phyloP scores from a whole-genome alignment of 2,888 invertebrate genomes.

The Dynastes hyllus region DNA sequence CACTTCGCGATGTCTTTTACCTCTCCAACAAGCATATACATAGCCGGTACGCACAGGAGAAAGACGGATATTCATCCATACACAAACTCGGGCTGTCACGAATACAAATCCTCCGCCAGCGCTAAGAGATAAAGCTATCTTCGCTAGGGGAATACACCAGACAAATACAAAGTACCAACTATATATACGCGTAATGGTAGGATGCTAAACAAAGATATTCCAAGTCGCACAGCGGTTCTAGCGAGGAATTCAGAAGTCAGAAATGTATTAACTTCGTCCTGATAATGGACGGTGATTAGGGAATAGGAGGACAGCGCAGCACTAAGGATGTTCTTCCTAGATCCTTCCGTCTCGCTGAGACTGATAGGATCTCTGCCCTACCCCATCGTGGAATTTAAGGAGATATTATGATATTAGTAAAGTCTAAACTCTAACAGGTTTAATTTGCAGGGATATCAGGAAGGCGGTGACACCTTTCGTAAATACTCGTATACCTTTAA shows the following conservation, averaged over 20 bases:
- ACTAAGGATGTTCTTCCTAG: neutral
- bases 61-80: too few species aligned
- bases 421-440: too few species aligned
- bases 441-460: too few species aligned
- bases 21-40: too few species aligned
- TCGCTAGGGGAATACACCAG: constrained; percentile 58
- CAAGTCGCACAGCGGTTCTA: constrained; percentile 5
- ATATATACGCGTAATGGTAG: constrained; percentile 42
- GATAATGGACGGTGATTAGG: constrained; percentile 33
- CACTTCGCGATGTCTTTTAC: too few species aligned
- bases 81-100: neutral
- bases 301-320: neutral
- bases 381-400: too few species aligned
- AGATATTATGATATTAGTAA: too few species aligned
- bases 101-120: constrained; percentile 49
- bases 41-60: too few species aligned
- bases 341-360: neutral
- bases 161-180: constrained; percentile 58
- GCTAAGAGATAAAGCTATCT: constrained; percentile 57
- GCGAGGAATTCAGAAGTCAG: constrained; percentile 26
- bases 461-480: too few species aligned
- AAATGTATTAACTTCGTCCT: constrained; percentile 31
- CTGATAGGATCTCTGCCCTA: neutral
- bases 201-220: constrained; percentile 31
- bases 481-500: too few species aligned